Evolutionary conservation across 2,113 vertebrate genomes (phyloP), one percentile per base, ranked within the genome.

Genomic region (Clarias magur): DNA sequence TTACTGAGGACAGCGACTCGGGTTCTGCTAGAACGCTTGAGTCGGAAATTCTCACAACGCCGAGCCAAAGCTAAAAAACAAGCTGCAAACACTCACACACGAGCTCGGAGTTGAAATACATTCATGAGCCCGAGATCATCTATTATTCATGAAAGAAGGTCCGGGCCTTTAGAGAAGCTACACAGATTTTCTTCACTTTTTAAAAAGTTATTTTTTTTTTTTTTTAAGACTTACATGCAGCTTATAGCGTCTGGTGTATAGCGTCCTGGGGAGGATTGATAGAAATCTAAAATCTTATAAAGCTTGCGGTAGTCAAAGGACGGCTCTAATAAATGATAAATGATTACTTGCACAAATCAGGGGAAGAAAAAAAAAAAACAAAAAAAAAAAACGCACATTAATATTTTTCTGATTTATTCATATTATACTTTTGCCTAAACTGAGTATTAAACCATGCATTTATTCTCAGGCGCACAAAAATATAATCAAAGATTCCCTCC

Each of bases 51-150:
- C 56, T 53, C 85, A 15, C 21, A 72, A 62, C 2, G 85, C 15
- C 23, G 65, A 70, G 80, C 56, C 80, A 75, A 53, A 63, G 85
- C 21, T 73, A 16, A 86, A 86, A 68, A 67, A 79, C 53, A 68
- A 86, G 78, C 79, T 72, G 85, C 30, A 72, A 83, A 82, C 86
- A 54, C 42, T 73, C 86, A 17, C 38, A 62, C 17, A 62, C 12
- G 15, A 13, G 27, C 62, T 73, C 27, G 2, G 34, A 7, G 59
- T 34, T n/a, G n/a, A 54, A 38, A 25, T 53, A 30, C 59, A 2
- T 76, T 83, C 67, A 82, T 23, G 16, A 83, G 80, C 42, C 15
- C 23, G 0, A 9, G 80, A 65, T 65, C 72, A 34, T 56, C 25
- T 27, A 54, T 85, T n/a, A 76, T 78, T 68, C 72, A 70, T 27